A percentile compares a stretch with the other conserved stretches of the same genome.
Conservation (phyloP, 2,113 vertebrate species). For the Saguinus midas region DNA sequence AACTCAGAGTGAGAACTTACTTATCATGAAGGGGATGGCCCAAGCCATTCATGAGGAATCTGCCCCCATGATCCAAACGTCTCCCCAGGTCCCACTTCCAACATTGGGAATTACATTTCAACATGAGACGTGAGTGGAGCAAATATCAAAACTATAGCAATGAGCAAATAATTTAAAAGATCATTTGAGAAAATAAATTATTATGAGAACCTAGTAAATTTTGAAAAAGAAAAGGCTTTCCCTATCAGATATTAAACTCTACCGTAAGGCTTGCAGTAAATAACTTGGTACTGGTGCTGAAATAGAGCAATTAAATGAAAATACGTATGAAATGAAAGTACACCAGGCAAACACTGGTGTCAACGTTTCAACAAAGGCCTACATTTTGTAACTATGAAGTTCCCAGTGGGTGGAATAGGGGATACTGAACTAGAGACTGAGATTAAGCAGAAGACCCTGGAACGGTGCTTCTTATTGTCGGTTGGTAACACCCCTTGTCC, state of each 20-base stretch:
- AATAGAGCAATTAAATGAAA: background rate
- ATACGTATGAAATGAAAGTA: background rate
- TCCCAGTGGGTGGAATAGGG: accelerated
- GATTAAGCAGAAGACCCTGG: background rate
- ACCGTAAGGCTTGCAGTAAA: background rate
- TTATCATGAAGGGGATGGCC: too few species aligned
- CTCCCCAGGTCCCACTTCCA: too few species aligned
- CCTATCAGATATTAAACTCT: background rate
- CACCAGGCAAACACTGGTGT: background rate
- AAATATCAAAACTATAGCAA: too few species aligned
- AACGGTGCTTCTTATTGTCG: background rate
- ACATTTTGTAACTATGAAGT: background rate
- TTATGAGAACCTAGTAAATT: background rate
- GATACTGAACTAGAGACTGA: background rate
- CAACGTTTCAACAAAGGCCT: background rate
- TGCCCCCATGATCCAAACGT: too few species aligned
- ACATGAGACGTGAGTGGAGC: too few species aligned
- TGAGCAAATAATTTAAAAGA: background rate
- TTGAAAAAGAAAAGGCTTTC: background rate
- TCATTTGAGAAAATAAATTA: background rate
- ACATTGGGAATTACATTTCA: too few species aligned
- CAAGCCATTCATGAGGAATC: too few species aligned
- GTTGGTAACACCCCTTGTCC: background rate
- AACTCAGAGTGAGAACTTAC: too few species aligned
- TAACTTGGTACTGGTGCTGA: background rate